Evolutionary conservation across 2,113 vertebrate genomes (phyloP), one percentile per base, ranked within the genome.

Genomic region (Scartelaos histophorus): DNA sequence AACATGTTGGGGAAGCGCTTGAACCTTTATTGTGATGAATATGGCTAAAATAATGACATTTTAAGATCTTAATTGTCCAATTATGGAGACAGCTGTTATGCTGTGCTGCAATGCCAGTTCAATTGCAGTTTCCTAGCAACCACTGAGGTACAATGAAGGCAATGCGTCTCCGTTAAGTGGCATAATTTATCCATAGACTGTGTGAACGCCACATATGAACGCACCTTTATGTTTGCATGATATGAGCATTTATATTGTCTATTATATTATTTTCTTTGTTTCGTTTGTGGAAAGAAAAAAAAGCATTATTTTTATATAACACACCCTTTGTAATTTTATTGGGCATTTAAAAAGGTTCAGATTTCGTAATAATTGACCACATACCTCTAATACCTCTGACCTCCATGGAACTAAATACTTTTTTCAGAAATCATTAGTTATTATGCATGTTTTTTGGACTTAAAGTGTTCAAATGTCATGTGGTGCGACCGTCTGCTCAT

Each of bases 111-210:
- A 91, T 91, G 88, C 82, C 87, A 87, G 85, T 91, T 87, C 85
- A 89, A 89, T 84, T 89, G 88, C 92, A 85, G 93, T 94, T 93
- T 92, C 93, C 92, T 94, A 94, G 93, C 93, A 94, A 94, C 93
- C 80, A 62, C 74, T 70, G 81, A 83, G 82, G 91, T 88, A 89
- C 88, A 92, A 86, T 87, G 83, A 92, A 87, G 86, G 83, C 86
- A 90, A 85, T 82, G 90, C 82, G 89, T 92, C 91, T 81, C 87
- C 82, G 75, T 78, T 85, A 89, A 91, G 89, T 88, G 80, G 78
- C 80, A 82, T 82, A 66, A 74, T 90, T 86, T 87, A 56, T 80
- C 79, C 75, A 65, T 65, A 66, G 47, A 15, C 34, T 79, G 21
- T 76, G 88, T 71, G 71, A 66, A 75, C 74, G 85, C 79, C 65